Evolutionary conservation across 2,113 vertebrate species (phyloP).

Genomic region (Nothobranchius furzeri): DNA sequence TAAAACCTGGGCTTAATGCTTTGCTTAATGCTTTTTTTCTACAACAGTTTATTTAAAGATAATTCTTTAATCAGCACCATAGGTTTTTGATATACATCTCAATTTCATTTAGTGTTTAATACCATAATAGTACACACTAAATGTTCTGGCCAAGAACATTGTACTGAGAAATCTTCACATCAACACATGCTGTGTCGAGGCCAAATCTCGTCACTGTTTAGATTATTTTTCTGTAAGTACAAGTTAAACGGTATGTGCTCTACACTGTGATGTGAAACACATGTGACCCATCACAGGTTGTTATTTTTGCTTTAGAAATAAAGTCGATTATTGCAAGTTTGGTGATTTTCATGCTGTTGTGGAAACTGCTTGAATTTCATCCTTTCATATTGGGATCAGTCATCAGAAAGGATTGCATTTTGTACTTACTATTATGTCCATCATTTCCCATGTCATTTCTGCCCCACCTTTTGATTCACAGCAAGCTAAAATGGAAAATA

Average conservation of each 20-base stretch:
- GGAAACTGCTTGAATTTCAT: neutral
- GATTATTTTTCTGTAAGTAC: constrained; percentile 5
- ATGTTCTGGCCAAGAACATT: constrained; percentile 17
- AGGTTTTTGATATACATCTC: neutral
- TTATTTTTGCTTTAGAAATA: neutral
- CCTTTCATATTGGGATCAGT: neutral
- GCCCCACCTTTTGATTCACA: neutral
- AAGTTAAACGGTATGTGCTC: constrained; percentile 26
- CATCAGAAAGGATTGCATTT: neutral
- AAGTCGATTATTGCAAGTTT: neutral
- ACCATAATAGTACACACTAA: neutral
- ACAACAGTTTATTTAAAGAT: too few species aligned
- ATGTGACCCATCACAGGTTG: constrained; percentile 7
- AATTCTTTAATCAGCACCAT: too few species aligned
- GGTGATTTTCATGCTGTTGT: constrained; percentile 2
- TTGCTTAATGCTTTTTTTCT: too few species aligned
- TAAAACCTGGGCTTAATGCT: too few species aligned
- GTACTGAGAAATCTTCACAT: constrained; percentile 19
- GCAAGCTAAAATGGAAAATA: constrained; percentile 5
- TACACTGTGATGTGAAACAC: constrained; percentile 20
- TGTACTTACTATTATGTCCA: neutral
- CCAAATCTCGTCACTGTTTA: constrained; percentile 24
- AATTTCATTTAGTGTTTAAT: constrained; percentile 18
- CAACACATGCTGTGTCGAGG: constrained; percentile 20
- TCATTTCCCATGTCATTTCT: neutral